phyloP scores from a whole-genome alignment of 37 sponge, comb jelly and placozoan genomes.

The Trichoplax adhaerens region DNA sequence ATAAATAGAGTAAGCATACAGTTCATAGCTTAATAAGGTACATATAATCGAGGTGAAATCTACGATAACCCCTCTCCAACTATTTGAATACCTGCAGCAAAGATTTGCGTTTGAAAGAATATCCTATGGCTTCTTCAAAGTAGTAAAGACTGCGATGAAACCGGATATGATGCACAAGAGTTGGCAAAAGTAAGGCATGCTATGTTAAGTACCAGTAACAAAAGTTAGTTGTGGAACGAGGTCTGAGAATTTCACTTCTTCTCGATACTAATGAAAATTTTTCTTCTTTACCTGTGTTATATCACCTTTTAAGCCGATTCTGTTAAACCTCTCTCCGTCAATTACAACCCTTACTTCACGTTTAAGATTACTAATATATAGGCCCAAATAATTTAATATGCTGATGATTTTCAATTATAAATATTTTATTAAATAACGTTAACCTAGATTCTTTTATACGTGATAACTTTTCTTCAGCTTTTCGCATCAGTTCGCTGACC shows the following conservation, averaged over 20 bases:
- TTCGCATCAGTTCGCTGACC: no score
- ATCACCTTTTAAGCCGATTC: conserved; percentile 36
- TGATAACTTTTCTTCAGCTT: no score
- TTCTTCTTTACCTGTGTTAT: conserved; percentile 21
- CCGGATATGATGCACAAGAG: conserved; percentile 32
- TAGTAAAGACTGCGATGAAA: conserved; percentile 16
- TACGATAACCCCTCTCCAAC: no score
- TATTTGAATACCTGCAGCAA: conserved; percentile 18
- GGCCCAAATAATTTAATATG: no score
- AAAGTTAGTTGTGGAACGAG: no score
- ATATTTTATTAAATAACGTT: no score
- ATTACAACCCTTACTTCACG: conserved; percentile 20
- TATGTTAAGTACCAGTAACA: neutral
- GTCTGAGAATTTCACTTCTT: neutral
- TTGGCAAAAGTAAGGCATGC: conserved; percentile 21
- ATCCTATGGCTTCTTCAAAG: conserved; percentile 30
- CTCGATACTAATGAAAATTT: neutral
- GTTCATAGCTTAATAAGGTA: no score
- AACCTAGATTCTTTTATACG: no score
- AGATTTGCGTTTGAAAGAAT: conserved; percentile 29
- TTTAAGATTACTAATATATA: neutral
- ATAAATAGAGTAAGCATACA: neutral
- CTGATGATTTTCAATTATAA: no score
- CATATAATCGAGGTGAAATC: no score
- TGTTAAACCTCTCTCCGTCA: conserved; percentile 6